These are phyloP conservation scores for Sabatieria punctata DNA, from an alignment of 2,888 invertebrate genomes.

Conservation along the genomic window DNA sequence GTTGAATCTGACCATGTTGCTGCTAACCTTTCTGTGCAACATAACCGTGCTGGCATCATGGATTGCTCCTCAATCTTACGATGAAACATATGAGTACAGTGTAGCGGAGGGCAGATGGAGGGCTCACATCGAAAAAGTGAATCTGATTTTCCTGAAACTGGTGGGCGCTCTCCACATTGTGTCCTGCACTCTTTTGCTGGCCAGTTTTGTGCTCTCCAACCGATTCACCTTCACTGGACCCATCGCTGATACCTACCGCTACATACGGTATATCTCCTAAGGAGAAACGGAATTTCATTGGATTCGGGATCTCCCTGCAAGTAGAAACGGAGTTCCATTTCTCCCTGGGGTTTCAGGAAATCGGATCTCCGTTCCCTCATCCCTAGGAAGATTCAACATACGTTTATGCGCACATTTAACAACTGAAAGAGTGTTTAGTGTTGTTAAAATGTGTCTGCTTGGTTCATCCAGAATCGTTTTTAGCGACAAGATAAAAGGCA, in stretches of 20 bases:
- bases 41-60: slow-evolving; percentile 25
- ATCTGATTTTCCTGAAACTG: slow-evolving; percentile 15
- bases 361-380: too few species aligned
- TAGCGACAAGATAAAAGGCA: too few species aligned
- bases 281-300: too few species aligned
- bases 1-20: slow-evolving; percentile 24
- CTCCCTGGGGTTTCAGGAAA: too few species aligned
- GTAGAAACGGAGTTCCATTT: too few species aligned
- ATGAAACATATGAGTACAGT: slow-evolving; percentile 2
- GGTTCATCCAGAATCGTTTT: too few species aligned
- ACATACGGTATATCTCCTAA: not conserved
- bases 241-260: slow-evolving; percentile 4
- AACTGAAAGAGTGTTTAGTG: too few species aligned
- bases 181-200: slow-evolving; percentile 26
- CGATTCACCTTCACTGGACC: slow-evolving; percentile 9
- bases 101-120: not conserved
- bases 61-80: slow-evolving; percentile 20
- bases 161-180: slow-evolving; percentile 30
- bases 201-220: slow-evolving; percentile 33
- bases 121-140: slow-evolving; percentile 5
- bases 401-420: too few species aligned
- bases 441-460: too few species aligned
- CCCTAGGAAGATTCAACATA: too few species aligned
- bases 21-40: slow-evolving; percentile 25
- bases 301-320: too few species aligned